These are phyloP conservation scores for Ophonus ardosiacus DNA, from an alignment of 2,888 invertebrate genomes.

Conservation along the genomic window DNA sequence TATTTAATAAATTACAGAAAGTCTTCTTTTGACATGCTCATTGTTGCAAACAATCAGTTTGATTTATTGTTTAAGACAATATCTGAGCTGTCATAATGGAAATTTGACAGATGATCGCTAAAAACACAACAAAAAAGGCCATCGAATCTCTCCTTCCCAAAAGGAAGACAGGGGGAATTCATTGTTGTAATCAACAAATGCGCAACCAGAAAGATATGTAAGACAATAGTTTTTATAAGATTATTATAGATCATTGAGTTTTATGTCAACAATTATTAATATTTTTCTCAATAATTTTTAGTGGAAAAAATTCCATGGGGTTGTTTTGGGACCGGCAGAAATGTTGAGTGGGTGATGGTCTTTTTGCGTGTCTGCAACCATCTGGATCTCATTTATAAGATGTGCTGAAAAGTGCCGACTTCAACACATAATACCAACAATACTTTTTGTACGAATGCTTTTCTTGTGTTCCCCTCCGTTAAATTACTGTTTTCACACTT, in stretches of 20 bases:
- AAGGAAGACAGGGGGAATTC: not conserved
- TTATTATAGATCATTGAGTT: not conserved
- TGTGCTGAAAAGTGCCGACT: constrained; percentile 10
- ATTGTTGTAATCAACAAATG: not conserved
- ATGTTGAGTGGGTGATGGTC: constrained; percentile 29
- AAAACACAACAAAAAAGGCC: constrained; percentile 28
- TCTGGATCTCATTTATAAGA: constrained; percentile 58
- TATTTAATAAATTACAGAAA: constrained; percentile 44
- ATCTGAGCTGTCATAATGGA: constrained; percentile 35
- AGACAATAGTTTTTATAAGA: not conserved
- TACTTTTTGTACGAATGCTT: constrained; percentile 34
- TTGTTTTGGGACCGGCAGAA: not conserved
- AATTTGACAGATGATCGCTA: constrained; percentile 42
- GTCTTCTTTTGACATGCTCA: constrained; percentile 17
- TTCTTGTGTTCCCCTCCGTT: not conserved
- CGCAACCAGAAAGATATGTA: not conserved
- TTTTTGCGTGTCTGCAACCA: constrained; percentile 55
- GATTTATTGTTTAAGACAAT: constrained; percentile 55
- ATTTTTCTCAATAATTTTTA: not conserved
- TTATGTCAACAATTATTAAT: not conserved
- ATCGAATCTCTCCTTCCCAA: not conserved
- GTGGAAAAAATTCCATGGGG: not conserved
- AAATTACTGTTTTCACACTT: not conserved
- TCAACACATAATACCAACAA: constrained; percentile 48
- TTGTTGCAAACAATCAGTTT: constrained; percentile 46